phyloP scores from a whole-genome alignment of 2,888 invertebrate genomes.

The Ommatoiulus sabulosus region DNA sequence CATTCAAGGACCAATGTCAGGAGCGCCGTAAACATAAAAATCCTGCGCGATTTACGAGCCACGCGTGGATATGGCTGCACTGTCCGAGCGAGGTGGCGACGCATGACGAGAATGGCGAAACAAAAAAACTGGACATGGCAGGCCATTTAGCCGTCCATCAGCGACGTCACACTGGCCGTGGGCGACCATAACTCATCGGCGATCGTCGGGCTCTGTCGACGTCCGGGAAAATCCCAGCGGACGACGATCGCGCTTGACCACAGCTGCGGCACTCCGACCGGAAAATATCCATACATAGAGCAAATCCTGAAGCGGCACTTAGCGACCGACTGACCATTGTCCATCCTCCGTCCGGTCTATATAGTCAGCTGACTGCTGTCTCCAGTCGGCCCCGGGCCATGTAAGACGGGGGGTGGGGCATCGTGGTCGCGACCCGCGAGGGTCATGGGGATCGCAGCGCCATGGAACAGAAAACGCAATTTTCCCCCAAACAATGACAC shows the following conservation, averaged over 20 bases:
- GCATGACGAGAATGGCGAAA: constrained; percentile 1
- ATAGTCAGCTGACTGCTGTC: neutral
- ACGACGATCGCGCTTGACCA: neutral
- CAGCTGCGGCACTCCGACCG: neutral
- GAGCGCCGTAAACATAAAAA: neutral
- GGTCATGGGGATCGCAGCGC: neutral
- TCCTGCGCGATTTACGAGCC: constrained; percentile 8
- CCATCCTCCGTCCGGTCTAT: neutral
- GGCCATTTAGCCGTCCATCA: constrained; percentile 26
- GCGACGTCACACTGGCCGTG: neutral
- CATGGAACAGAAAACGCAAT: neutral
- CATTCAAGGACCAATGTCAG: neutral
- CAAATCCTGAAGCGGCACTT: neutral
- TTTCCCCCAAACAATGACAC: neutral
- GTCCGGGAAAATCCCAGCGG: neutral
- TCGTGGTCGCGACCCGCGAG: neutral
- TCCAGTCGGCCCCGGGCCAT: neutral
- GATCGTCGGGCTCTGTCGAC: constrained; percentile 33
- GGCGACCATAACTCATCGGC: constrained; percentile 42
- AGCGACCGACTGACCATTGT: neutral
- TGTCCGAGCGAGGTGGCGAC: neutral
- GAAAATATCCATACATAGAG: neutral
- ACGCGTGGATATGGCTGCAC: neutral
- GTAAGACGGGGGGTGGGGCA: neutral
- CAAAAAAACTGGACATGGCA: neutral